Conservation (phyloP, 2,888 invertebrate genomes). For the Protonemura montana region DNA sequence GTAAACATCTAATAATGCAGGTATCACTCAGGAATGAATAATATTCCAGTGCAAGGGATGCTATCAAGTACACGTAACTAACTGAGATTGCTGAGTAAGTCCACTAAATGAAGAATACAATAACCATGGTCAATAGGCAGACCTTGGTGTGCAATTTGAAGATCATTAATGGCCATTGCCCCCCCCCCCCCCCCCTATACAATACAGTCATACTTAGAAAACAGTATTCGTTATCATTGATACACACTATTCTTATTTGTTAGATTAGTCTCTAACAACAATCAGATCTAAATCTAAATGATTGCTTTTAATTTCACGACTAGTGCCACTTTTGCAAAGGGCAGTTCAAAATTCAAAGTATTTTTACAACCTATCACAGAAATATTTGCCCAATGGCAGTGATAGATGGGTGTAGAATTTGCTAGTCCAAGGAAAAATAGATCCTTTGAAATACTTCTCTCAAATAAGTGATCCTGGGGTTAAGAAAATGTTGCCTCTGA, state of each 20-base stretch:
- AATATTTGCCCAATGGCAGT: background rate
- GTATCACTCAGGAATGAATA: constrained; percentile 7
- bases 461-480: background rate
- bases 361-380: background rate
- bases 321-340: background rate
- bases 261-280: background rate
- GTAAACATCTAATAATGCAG: background rate
- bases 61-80: background rate
- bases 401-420: background rate
- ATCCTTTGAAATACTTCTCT: background rate
- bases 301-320: background rate
- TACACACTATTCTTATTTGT: background rate
- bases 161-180: background rate
- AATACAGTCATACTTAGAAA: too few relatives aligned
- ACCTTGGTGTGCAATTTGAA: background rate
- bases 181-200: background rate
- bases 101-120: background rate
- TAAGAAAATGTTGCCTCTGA: background rate
- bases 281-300: background rate
- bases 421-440: background rate
- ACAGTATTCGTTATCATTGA: background rate
- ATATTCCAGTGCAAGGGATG: background rate
- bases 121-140: background rate
- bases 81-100: background rate
- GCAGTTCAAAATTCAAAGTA: background rate